Evolutionary conservation across 2,113 vertebrate genomes (phyloP).

Genomic region (Acinonyx jubatus): DNA sequence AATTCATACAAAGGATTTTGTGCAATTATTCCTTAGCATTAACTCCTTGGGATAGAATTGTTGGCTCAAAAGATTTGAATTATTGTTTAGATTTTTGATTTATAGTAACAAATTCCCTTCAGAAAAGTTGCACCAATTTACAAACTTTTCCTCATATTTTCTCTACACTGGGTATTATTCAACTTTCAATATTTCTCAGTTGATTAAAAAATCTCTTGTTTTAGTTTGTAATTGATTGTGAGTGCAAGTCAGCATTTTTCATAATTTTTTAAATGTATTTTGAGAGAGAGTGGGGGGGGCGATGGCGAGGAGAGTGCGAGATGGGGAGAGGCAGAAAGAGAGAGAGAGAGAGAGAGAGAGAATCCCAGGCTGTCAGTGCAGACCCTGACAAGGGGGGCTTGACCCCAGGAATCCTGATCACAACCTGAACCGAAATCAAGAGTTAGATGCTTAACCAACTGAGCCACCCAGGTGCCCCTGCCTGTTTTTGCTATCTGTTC

Average conservation of each 20-base stretch:
- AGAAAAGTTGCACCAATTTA: neutral
- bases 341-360: no score
- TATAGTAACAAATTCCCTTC: neutral
- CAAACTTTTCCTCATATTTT: neutral
- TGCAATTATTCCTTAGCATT: slow-evolving; percentile 9
- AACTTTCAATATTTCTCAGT: neutral
- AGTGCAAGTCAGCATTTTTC: neutral
- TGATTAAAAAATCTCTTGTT: neutral
- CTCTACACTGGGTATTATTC: neutral
- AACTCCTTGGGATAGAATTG: neutral
- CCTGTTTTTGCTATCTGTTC: neutral
- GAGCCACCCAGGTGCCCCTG: no score
- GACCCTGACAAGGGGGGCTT: no score
- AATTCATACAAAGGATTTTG: neutral
- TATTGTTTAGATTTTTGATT: slow-evolving; percentile 29
- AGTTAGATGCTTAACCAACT: no score
- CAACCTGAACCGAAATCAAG: no score
- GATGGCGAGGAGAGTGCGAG: no score
- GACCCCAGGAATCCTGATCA: no score
- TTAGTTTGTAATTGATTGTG: slow-evolving; percentile 23
- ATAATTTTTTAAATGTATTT: neutral
- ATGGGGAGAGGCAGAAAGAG: no score
- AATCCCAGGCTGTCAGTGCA: no score
- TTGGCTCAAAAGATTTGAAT: slow-evolving; percentile 31
- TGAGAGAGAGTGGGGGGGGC: no score